These are phyloP conservation scores for Pantherophis guttatus DNA, from an alignment of 2,113 vertebrate genomes.

Conservation along the genomic window DNA sequence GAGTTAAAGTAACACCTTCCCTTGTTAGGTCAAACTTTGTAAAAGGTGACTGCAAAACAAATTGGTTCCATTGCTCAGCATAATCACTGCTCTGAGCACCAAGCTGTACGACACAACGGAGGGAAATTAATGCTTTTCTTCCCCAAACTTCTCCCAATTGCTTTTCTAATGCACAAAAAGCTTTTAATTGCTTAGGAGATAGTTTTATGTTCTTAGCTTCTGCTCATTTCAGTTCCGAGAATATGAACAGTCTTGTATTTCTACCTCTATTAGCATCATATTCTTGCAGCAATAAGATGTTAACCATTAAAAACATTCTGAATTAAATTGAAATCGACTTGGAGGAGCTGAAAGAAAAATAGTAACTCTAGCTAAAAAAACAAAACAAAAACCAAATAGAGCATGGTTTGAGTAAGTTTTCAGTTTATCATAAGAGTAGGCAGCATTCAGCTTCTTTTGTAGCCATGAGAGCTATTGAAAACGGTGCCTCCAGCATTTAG, in stretches of 20 bases:
- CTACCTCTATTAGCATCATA: neutral
- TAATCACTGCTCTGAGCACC: constrained; percentile 55
- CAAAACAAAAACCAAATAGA: neutral
- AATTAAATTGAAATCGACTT: neutral
- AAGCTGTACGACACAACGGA: constrained; percentile 44
- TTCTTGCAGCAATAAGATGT: neutral
- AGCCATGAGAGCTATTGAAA: neutral
- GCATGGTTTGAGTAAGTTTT: neutral
- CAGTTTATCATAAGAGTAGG: neutral
- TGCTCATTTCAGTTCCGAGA: neutral
- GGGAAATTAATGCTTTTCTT: constrained; percentile 35
- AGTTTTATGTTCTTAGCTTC: neutral
- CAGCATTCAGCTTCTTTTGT: neutral
- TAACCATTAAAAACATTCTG: neutral
- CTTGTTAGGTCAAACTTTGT: constrained; percentile 17
- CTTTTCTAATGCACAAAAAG: constrained; percentile 10
- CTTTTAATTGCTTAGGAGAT: constrained; percentile 33
- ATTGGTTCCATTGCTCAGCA: constrained; percentile 49
- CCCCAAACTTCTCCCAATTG: constrained; percentile 39
- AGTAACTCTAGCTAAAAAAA: neutral
- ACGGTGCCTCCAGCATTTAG: neutral
- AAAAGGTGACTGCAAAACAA: constrained; percentile 47
- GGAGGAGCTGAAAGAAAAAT: neutral
- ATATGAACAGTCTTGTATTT: neutral
- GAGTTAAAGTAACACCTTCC: constrained; percentile 4